Evolutionary conservation across 1,140 invertebrate genomes (phyloP).

Genomic region (Mylabris phalerata): DNA sequence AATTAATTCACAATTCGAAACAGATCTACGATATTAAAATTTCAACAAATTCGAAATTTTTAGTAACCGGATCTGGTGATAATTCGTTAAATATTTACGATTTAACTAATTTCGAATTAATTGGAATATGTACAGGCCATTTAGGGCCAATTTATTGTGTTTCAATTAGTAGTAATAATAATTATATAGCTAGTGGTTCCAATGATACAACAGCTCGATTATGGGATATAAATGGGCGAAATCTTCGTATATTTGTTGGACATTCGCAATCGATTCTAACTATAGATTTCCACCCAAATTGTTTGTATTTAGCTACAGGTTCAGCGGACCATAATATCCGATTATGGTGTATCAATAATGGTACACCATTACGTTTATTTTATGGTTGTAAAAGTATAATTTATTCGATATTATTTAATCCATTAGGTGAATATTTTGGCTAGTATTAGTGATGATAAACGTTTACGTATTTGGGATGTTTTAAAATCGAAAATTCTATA

Average conservation of each 20-base stretch:
- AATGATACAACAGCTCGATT: conserved; percentile 77
- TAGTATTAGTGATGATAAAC: conserved; percentile 60
- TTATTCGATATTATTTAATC: conserved; percentile 59
- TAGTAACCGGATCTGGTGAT: conserved; percentile 35
- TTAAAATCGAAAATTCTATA: conserved; percentile 51
- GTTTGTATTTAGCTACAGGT: conserved; percentile 59
- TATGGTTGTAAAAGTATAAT: conserved; percentile 55
- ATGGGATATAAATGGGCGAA: conserved; percentile 74
- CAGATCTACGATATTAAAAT: conserved; percentile 32
- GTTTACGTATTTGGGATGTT: conserved; percentile 64
- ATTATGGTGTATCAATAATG: conserved; percentile 59
- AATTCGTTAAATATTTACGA: conserved; percentile 29
- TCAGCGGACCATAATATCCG: conserved; percentile 60
- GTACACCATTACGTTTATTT: conserved; percentile 53
- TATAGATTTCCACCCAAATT: conserved; percentile 65
- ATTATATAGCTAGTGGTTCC: conserved; percentile 75
- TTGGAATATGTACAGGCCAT: conserved; percentile 58
- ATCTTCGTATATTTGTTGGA: conserved; percentile 72
- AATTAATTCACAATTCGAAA: conserved; percentile 30
- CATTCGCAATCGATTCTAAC: conserved; percentile 80
- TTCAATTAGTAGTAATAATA: conserved; percentile 63
- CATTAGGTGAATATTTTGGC: conserved; percentile 63
- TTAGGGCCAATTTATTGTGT: conserved; percentile 82
- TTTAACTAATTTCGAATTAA: conserved; percentile 19
- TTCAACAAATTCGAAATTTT: conserved; percentile 18